phyloP scores from a whole-genome alignment of 2,797 vertebrate genomes.

The Peromyscus attwateri region DNA sequence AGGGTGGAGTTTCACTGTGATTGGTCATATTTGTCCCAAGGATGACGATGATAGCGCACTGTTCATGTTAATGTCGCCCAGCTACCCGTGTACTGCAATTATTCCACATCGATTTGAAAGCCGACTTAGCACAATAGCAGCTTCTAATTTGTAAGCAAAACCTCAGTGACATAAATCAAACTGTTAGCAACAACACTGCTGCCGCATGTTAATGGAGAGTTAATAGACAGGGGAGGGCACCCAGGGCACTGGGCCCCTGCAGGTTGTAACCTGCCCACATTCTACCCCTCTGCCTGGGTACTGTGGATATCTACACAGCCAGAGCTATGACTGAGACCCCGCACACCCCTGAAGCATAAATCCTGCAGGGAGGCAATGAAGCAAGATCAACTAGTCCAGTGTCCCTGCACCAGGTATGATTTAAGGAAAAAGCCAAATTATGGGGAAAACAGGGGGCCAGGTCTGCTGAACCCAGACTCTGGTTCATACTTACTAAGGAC shows the following conservation, averaged over 20 bases:
- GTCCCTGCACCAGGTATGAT: background rate
- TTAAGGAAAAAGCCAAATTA: constrained; percentile 5
- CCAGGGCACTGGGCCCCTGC: background rate
- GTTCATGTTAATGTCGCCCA: constrained; percentile 79
- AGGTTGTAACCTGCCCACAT: background rate
- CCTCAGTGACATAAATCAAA: constrained; percentile 84
- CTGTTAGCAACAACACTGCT: constrained; percentile 76
- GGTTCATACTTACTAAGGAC: constrained; percentile 15
- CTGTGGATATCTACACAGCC: background rate
- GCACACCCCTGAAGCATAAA: background rate
- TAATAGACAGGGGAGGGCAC: constrained; percentile 73
- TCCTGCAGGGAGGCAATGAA: background rate
- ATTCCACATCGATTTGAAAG: constrained; percentile 85
- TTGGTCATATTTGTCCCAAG: constrained; percentile 75
- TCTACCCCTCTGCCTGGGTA: background rate
- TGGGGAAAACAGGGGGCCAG: background rate
- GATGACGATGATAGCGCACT: constrained; percentile 71
- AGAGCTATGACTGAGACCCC: background rate
- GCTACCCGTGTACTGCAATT: constrained; percentile 80
- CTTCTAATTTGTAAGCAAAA: constrained; percentile 87
- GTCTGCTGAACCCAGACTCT: background rate
- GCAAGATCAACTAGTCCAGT: background rate
- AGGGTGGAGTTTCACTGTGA: constrained; percentile 75
- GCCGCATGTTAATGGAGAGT: constrained; percentile 78
- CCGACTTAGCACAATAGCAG: constrained; percentile 79